Evolutionary conservation across 92 coral and sea anemone genomes (phyloP).

Genomic region (Palythoa grandiflora): DNA sequence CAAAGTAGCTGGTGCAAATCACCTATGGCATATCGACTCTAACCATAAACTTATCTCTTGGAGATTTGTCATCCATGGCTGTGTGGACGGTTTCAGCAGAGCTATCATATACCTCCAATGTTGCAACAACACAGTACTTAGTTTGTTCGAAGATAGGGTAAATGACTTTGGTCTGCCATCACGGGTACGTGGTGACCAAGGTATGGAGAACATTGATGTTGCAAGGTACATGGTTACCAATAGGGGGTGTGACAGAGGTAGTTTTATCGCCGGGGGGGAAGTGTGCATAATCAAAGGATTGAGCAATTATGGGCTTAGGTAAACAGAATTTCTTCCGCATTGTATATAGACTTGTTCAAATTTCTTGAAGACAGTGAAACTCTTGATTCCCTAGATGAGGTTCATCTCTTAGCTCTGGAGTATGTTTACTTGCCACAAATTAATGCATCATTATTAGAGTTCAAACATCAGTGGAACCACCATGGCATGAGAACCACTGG

Average conservation of each 20-base stretch:
- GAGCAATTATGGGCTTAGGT: conserved; percentile 61
- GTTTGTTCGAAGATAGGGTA: conserved; percentile 47
- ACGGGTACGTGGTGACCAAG: conserved; percentile 59
- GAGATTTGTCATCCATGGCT: conserved; percentile 39
- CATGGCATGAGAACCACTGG: conserved; percentile 68
- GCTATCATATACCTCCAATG: conserved; percentile 52
- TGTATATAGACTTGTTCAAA: conserved; percentile 47
- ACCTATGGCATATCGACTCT: conserved; percentile 59
- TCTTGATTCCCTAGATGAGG: conserved; percentile 64
- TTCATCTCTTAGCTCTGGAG: conserved; percentile 63
- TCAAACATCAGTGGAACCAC: conserved; percentile 75
- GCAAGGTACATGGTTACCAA: conserved; percentile 56
- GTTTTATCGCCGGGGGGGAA: conserved; percentile 56
- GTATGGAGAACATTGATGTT: conserved; percentile 57
- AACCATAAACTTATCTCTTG: conserved; percentile 52
- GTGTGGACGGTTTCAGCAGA: conserved; percentile 55
- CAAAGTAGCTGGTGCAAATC: conserved; percentile 45
- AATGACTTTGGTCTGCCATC: conserved; percentile 50
- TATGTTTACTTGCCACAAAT: conserved; percentile 61
- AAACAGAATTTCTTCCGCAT: conserved; percentile 50
- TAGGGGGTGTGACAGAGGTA: conserved; percentile 46
- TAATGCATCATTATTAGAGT: conserved; percentile 69
- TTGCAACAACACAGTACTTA: conserved; percentile 50
- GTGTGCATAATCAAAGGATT: conserved; percentile 62
- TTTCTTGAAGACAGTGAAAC: conserved; percentile 61